Evolutionary conservation across 2,888 invertebrate genomes (phyloP), one percentile per base, ranked within the genome.

Genomic region (Scrobipalpa atriplicella): DNA sequence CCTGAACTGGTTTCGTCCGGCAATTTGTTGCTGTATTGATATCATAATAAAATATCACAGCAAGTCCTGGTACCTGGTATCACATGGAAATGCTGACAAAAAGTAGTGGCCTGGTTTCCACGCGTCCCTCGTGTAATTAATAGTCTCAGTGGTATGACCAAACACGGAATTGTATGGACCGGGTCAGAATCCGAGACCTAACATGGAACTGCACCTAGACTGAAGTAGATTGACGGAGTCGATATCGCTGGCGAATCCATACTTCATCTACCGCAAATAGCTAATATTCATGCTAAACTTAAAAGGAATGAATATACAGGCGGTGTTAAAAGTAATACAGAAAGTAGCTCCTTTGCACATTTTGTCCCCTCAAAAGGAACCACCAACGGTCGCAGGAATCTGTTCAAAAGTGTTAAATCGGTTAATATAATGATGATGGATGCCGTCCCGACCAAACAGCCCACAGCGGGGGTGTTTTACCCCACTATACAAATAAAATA

Each of bases 401-500:
- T 89, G 90, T 91, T 91, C 87, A 87, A 92, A 92, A 92, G 92
- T 92, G 92, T 92, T 92, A 92, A 92, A 91, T 91, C 92, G 86
- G 92, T 92, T 92, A 90, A 87, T 90, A 87, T 92, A 92, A 92
- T 92, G 92, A 92, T 92, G 92, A 92, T 92, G 87, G 90, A 92
- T 92, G 89, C 85, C 75, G 86, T 82, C 84, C 89, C 86, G 80
- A 86, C 89, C 89, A 87, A 90, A 90, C 87, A 87, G 85, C 90
- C 89, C 92, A 84, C 92, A 91, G 92, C 92, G 91, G 92, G 92
- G 92, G 92, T 91, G 92, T 90, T 87, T 85, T 86, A 89, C 92
- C 92, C 92, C 86, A 88, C 91, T 89, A 88, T 90, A 92, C 91
- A 92, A 92, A 92, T 92, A 92, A 90, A 91, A 86, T 90, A 90